Evolutionary conservation across 2,888 invertebrate genomes (phyloP), one percentile per base, ranked within the genome.

Genomic region (Macrosoma leucophasiata): DNA sequence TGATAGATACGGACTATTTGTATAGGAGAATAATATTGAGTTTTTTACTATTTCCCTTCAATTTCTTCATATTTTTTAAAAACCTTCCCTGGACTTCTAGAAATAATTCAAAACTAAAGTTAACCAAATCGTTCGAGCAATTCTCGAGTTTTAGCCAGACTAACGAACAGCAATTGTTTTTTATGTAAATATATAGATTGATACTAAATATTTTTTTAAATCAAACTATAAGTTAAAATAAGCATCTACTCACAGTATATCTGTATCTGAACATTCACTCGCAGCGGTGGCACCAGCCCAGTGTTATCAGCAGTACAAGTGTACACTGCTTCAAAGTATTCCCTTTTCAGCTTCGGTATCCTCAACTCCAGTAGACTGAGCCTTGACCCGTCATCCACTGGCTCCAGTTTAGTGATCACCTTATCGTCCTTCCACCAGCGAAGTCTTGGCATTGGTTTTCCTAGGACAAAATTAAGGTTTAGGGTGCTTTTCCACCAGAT

Each of bases 251-350:
- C 45, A 85, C 85, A 82, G 64, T 89, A 88, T 71, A 92, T 86
- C 56, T 91, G 90, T 46, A 92, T 86, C 50, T 89, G 89, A 36
- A 91, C 87, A 37, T 87, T 86, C 34, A 89, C 87, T 18, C 89
- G 84, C 41, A 89, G 69, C 0, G 91, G 91, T 3, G 88, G 87
- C 13, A 90, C 90, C 41, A 90, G 72, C 27, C 87, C 86, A 25
- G 91, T 91, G 62, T 91, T 92, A 57, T 89, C 89, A 4, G 91
- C 91, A 47, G 90, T 89, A 58, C 92, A 92, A 8, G 89, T 89
- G 66, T 89, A 91, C 3, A 88, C 85, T 2, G 89, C 88, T 47
- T 90, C 87, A 30, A 89, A 85, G 63, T 90, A 90, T n/a, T 86
- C 82, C 41, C 92, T 74, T n/a, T 85, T 82, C 22, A 85, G 60